Base-by-base conservation (phyloP, 2,888 invertebrate genomes). In the Campoletis raptor region DNA sequence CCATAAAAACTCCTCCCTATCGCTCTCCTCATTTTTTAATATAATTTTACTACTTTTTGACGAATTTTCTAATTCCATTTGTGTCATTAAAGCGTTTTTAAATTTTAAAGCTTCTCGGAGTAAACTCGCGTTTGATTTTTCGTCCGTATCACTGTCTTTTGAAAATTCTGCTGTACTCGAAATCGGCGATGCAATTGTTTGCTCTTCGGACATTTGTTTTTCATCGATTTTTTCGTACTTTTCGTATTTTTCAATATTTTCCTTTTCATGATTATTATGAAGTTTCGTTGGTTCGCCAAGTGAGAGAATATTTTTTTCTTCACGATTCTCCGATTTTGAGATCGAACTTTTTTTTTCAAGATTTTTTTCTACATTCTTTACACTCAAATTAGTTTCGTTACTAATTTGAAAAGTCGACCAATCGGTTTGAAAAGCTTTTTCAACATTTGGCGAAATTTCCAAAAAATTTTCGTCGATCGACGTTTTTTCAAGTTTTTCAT, bases 41-140 rank as follows among this genome's bases (percentile, higher is more conserved):
- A 21, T 12, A 2, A 30, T 10, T 37, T 73, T 21, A 0, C 64
- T 21, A 0, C 64, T 45, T 24, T 37, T 30, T 1, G 10, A 36
- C 48, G n/a, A 77, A 21, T 37, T 40, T 52, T 89, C 89, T 0
- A 84, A 64, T 30, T 90, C 88, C 7, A 91, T 78, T 21, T 89
- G 89, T 24, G 88, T 89, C 9, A 91, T 70, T 3, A 92, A 76
- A 6, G 88, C 89, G 15, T 89, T 90, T 30, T 91, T 90, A 64
- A 91, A 90, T 70, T 88, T 84, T 40, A 91, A 52, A 3, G 91
- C 91, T 72, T 93, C 90, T 37, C 89, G 89, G 9, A 91, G 80
- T n/a, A 93, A 74, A 6, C 86, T 36, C 1, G 79, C 84, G 12
- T 90, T 92, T 4, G 91, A 90, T 85, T 89, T 89, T 0, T 89